These are phyloP conservation scores for Poecilia wingei DNA, from an alignment of 2,797 vertebrate species.

Conservation along the genomic window DNA sequence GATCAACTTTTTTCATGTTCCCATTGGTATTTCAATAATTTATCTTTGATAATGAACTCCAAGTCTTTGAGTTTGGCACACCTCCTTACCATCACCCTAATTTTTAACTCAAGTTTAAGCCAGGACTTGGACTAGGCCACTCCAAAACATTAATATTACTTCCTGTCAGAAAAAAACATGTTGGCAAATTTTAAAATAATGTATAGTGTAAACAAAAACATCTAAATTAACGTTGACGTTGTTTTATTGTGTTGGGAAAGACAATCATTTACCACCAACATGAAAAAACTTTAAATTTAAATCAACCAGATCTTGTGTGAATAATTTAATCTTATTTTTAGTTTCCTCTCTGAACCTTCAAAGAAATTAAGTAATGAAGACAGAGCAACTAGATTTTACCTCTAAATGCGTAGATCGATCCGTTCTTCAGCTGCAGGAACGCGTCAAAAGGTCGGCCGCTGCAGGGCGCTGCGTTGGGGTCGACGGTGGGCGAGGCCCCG, in stretches of 20 bases:
- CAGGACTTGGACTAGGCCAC: no score
- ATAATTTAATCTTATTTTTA: background rate
- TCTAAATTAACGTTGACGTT: background rate
- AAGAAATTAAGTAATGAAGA: background rate
- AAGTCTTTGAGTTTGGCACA: no score
- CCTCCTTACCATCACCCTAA: no score
- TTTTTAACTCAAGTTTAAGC: no score
- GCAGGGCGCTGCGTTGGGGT: constrained; percentile 79
- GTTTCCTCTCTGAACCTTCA: background rate
- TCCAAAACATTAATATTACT: no score
- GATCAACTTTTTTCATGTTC: no score
- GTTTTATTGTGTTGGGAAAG: background rate
- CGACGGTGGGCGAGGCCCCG: background rate
- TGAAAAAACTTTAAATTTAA: background rate
- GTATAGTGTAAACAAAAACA: background rate
- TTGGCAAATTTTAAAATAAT: no score
- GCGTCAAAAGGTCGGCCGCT: constrained; percentile 88
- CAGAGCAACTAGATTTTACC: constrained; percentile 72
- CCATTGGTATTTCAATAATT: no score
- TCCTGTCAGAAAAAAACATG: no score
- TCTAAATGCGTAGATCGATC: constrained; percentile 92
- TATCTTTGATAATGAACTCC: no score
- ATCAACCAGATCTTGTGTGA: background rate
- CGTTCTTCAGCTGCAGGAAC: constrained; percentile 93
- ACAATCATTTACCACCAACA: background rate